A percentile compares a stretch with the other conserved stretches of the same genome.
Conservation (phyloP, 2,113 vertebrate species). For the Hylia prasina region DNA sequence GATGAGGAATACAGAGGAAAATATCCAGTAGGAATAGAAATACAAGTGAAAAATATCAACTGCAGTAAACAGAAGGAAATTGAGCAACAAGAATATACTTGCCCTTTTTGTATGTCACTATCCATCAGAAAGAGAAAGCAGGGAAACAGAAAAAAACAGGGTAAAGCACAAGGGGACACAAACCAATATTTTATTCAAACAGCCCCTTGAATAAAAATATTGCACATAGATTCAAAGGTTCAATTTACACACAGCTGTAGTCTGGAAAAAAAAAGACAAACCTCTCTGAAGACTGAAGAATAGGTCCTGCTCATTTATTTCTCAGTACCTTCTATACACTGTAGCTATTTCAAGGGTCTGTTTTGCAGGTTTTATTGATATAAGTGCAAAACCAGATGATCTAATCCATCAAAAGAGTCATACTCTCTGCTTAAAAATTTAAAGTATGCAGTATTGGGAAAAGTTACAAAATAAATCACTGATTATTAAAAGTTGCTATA, state of each 20-base stretch:
- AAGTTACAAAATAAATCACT: not conserved
- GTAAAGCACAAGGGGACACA: slow-evolving; percentile 81
- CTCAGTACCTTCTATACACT: slow-evolving; percentile 56
- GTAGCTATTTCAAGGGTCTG: slow-evolving; percentile 70
- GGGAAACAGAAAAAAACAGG: slow-evolving; percentile 81
- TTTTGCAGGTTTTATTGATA: not conserved
- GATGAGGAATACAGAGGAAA: slow-evolving; percentile 71
- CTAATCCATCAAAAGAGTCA: not conserved
- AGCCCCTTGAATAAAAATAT: slow-evolving; percentile 86
- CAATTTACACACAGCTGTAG: slow-evolving; percentile 69
- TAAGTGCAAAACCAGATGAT: not conserved
- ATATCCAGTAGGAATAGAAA: slow-evolving; percentile 67
- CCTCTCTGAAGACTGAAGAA: slow-evolving; percentile 59
- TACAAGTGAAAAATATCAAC: slow-evolving; percentile 61
- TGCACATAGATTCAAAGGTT: slow-evolving; percentile 78
- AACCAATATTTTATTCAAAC: slow-evolving; percentile 87
- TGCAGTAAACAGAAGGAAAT: slow-evolving; percentile 73
- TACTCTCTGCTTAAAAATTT: not conserved
- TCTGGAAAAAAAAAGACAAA: slow-evolving; percentile 67
- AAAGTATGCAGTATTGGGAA: not conserved
- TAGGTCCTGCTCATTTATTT: slow-evolving; percentile 21
- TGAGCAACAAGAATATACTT: slow-evolving; percentile 84
- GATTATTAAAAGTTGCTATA: slow-evolving; percentile 27
- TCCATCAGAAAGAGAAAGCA: slow-evolving; percentile 84
- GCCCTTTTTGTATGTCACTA: slow-evolving; percentile 80